Evolutionary conservation across 2,113 vertebrate species (phyloP).

Genomic region (Pachycephala philippinensis): DNA sequence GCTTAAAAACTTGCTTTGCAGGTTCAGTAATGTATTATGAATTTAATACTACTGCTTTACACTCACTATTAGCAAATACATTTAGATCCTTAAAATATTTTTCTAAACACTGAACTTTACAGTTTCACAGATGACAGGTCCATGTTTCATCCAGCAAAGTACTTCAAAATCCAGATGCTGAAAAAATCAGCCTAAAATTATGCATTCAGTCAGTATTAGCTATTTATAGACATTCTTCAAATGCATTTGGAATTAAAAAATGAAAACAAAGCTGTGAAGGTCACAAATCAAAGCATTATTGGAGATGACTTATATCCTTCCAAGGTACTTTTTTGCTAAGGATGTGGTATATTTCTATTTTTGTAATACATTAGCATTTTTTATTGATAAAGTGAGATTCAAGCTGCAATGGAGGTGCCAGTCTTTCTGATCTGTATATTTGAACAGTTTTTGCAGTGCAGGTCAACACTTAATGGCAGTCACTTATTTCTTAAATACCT

Average conservation of each 20-base stretch:
- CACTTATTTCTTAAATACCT: conserved; percentile 18
- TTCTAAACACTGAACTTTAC: neutral
- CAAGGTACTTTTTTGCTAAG: neutral
- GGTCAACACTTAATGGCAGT: conserved; percentile 16
- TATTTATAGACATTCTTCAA: conserved; percentile 45
- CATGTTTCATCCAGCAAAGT: conserved; percentile 9
- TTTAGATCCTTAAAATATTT: neutral
- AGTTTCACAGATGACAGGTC: neutral
- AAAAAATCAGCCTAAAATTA: conserved; percentile 10
- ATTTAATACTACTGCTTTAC: neutral
- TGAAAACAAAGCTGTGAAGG: neutral
- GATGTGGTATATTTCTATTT: neutral
- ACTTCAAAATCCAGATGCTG: conserved; percentile 22
- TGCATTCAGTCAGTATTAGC: neutral
- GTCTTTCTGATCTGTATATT: neutral
- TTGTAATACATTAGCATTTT: neutral
- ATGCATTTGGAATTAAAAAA: conserved; percentile 28
- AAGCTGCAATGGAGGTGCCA: neutral
- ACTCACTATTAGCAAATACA: neutral
- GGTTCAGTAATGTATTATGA: neutral
- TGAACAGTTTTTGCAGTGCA: neutral
- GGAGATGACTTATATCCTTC: conserved; percentile 6
- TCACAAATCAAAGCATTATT: neutral
- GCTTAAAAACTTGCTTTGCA: neutral
- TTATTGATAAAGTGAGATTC: neutral